Conservation (phyloP, 2,113 vertebrate genomes). For the Halcyon malimbica region DNA sequence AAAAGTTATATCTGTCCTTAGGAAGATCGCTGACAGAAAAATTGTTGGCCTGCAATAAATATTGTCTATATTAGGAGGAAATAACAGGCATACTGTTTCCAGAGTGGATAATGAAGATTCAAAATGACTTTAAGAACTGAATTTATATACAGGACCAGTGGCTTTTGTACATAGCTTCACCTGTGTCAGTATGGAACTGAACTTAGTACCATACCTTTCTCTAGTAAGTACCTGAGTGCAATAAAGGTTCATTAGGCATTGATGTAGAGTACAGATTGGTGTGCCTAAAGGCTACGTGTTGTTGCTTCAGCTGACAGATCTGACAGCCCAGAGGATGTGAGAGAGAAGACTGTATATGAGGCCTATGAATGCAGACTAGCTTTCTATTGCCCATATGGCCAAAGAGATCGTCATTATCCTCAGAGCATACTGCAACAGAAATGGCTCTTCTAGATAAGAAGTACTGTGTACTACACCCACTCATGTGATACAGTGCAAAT, state of each 20-base stretch:
- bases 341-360: neutral
- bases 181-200: neutral
- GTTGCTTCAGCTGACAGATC: neutral
- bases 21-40: neutral
- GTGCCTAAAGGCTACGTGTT: neutral
- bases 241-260: neutral
- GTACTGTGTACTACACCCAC: neutral
- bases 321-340: neutral
- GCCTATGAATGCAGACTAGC: neutral
- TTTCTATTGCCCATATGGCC: neutral
- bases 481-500: neutral
- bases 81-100: neutral
- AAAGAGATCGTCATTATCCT: neutral
- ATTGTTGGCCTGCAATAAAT: neutral
- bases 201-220: neutral
- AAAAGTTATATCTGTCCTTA: conserved; percentile 27
- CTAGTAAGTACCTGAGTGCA: neutral
- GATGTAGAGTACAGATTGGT: neutral
- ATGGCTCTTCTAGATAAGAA: neutral
- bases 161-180: neutral
- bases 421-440: neutral
- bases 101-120: neutral
- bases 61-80: neutral
- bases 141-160: neutral
- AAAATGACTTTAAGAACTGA: neutral